Base-by-base conservation (phyloP, 2,888 invertebrate genomes). In the Salpingus planirostris region DNA sequence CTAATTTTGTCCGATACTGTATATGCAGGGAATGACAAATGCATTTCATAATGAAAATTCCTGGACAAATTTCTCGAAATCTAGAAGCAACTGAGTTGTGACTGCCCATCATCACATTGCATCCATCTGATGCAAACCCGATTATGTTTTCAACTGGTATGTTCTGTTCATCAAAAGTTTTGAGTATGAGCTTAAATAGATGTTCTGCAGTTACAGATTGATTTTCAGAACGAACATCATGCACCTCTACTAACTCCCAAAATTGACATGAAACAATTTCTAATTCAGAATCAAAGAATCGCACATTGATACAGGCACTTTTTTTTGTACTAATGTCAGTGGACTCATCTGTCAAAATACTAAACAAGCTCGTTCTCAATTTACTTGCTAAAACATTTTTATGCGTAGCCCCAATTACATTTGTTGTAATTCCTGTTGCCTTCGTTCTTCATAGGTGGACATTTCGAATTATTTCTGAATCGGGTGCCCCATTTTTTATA, bases 241-340 rank as follows among this genome's bases (percentile, higher is more conserved):
- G 6, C 6, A 18, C 8, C 8, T 18, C 6, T 7, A 6, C 6
- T 7, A 18, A 18, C 6, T 18, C 18, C 18, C 18, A 18, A 6
- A 18, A 6, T 18, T 8, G 6, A 8, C 18, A 18, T 6, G 6
- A 15, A 13, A 31, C 12, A 7, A 25, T 3, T 27, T 13, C 24
- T 15, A 12, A 5, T 27, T 33, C 34, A 24, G 37, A n/a, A 32
- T 44, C 36, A 46, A 43, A 47, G 40, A 35, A 49, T 24, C 49
- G 33, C 14, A 53, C 49, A 27, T 42, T 40, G 21, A 51, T 38
- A 29, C 48, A 47, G 32, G 46, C 29, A 14, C 45, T 46, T 42
- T 55, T 54, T 11, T 40, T 29, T 8, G 47, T 40, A 13, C 43
- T 36, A 31, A 52, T 43, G 29, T 54, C 54, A 14, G 50, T 55